Base-by-base conservation (phyloP, 2,797 vertebrate species). In the Toxotes lorentzi region DNA sequence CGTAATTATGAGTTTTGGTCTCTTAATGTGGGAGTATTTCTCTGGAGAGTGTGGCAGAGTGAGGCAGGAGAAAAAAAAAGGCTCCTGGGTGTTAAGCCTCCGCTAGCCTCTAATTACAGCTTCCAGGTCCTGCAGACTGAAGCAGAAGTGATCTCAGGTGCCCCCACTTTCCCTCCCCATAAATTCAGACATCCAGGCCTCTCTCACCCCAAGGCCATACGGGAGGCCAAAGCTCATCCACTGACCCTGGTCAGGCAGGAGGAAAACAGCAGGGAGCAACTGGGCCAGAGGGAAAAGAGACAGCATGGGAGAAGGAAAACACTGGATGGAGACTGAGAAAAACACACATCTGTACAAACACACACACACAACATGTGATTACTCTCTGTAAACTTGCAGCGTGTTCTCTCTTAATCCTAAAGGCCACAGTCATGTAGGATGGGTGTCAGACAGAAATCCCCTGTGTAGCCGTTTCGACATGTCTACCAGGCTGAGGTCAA, bases 61-160 rank as follows among this genome's bases (percentile, higher is more conserved):
- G 34, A 68, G 45, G 48, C 54, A 69, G 47, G 38, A 35, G 32
- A 27, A 32, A 57, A 57, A 48, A n/a, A 50, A 85, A 73, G 23
- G 23, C 79, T 51, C 63, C 59, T 14, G 65, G 79, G 71, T 73
- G 41, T 70, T 77, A 73, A 86, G 69, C 79, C 79, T 82, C 56
- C 68, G 68, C 71, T 61, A 57, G 75, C 86, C 86, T n/a, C 89
- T 91, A 91, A 93, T 93, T 92, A 92, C 90, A 83, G 85, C 74
- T 91, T 91, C 88, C 84, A 83, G 85, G 82, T 83, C 82, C 74
- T 85, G 79, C 67, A 61, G 79, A 76, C 73, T 41, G 34, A 73
- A 73, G 76, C 35, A 70, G 35, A 69, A 81, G 59, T 35, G 76
- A 86, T 78, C 58, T 75, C 59, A 84, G 47, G 70, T 59, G 5